Evolutionary conservation across 1,140 invertebrate species (phyloP).

Genomic region (Cydia strobilella): DNA sequence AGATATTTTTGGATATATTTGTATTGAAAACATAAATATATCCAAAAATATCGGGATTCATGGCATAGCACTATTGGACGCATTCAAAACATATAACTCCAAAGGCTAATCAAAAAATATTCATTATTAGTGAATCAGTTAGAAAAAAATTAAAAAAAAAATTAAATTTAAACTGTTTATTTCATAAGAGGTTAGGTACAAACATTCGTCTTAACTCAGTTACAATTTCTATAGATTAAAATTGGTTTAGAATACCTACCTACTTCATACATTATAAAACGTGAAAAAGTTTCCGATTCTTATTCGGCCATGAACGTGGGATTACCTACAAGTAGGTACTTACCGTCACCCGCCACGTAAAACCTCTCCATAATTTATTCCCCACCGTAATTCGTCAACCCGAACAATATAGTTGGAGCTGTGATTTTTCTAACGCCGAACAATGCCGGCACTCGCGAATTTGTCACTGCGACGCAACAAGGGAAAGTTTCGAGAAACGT

Average conservation of each 20-base stretch:
- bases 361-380: slow-evolving; percentile 33
- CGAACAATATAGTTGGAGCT: slow-evolving; percentile 48
- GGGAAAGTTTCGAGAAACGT: slow-evolving; percentile 55
- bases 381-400: slow-evolving; percentile 41
- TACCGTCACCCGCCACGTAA: slow-evolving; percentile 8
- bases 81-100: too few relatives aligned
- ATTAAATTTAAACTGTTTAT: too few relatives aligned
- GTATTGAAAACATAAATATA: too few relatives aligned
- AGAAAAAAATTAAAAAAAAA: too few relatives aligned
- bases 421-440: slow-evolving; percentile 54
- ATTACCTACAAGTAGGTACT: neutral
- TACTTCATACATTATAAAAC: neutral
- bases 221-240: too few relatives aligned
- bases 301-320: neutral
- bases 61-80: too few relatives aligned
- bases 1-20: too few relatives aligned
- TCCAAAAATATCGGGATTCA: too few relatives aligned
- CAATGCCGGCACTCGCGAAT: slow-evolving; percentile 55
- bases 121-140: too few relatives aligned
- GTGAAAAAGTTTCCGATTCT: neutral
- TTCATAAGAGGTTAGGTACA: too few relatives aligned
- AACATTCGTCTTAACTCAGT: too few relatives aligned
- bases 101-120: too few relatives aligned
- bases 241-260: neutral
- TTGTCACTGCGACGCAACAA: slow-evolving; percentile 58